These are phyloP conservation scores for Isotomurus palustris DNA, from an alignment of 2,888 invertebrate genomes.

Conservation along the genomic window DNA sequence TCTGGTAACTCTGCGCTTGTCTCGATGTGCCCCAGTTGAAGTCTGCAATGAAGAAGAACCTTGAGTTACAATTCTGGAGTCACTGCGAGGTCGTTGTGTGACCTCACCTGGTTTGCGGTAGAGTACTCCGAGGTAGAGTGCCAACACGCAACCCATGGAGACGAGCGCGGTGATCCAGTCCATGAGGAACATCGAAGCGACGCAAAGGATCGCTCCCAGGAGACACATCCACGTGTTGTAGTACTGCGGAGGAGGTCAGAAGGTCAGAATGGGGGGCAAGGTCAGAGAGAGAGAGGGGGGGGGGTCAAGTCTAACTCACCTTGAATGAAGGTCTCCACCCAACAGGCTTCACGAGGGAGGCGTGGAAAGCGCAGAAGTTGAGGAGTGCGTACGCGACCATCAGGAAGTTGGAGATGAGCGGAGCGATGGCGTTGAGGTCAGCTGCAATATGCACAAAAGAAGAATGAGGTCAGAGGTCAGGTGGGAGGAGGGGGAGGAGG, in stretches of 20 bases:
- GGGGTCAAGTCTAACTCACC: too few relatives aligned
- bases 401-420: constrained; percentile 54
- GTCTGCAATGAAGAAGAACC: constrained; percentile 47
- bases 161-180: constrained; percentile 55
- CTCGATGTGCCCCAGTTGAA: constrained; percentile 61
- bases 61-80: background rate
- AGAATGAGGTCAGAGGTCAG: too few relatives aligned
- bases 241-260: constrained; percentile 47
- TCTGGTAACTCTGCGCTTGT: constrained; percentile 57
- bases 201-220: constrained; percentile 51
- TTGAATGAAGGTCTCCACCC: constrained; percentile 48
- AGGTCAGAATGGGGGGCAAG: background rate
- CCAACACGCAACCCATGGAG: constrained; percentile 52
- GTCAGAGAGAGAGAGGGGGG: background rate
- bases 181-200: constrained; percentile 56
- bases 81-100: background rate
- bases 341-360: constrained; percentile 50
- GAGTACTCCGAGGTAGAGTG: constrained; percentile 55
- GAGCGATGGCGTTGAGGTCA: constrained; percentile 52
- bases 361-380: constrained; percentile 53
- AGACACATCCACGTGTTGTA: constrained; percentile 55
- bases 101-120: constrained; percentile 56
- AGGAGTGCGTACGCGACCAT: constrained; percentile 52
- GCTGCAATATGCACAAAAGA: too few relatives aligned
- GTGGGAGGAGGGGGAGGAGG: constrained; percentile 1